These are phyloP conservation scores for Columba livia DNA, from an alignment of 2,113 vertebrate species.

Conservation along the genomic window DNA sequence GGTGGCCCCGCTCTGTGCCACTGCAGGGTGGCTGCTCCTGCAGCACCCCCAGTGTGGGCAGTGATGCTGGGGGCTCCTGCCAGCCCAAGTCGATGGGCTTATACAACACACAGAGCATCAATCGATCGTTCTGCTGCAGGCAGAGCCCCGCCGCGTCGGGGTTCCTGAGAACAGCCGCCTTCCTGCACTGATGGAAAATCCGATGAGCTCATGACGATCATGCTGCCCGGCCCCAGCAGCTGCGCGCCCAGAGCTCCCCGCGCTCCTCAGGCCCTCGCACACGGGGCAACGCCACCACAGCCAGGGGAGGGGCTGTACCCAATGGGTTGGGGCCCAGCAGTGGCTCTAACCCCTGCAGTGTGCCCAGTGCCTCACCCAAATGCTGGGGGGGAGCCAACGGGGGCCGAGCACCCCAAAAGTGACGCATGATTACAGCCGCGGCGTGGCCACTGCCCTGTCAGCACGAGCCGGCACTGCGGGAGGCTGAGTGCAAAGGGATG, in stretches of 20 bases:
- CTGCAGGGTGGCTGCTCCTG: neutral
- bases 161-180: neutral
- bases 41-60: neutral
- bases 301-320: neutral
- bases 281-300: too few species aligned
- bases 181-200: constrained; percentile 45
- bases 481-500: neutral
- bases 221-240: neutral
- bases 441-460: neutral
- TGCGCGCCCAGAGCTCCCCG: neutral
- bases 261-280: fast-evolving
- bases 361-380: fast-evolving
- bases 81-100: neutral
- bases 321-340: too few species aligned
- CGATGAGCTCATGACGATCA: constrained; percentile 46
- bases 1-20: neutral
- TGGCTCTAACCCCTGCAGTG: fast-evolving
- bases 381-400: fast-evolving
- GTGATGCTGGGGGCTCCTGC: too few species aligned
- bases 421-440: neutral
- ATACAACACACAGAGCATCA: neutral
- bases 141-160: neutral
- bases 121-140: neutral
- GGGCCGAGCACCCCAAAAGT: neutral
- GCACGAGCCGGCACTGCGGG: fast-evolving